Conservation (phyloP, 2,113 vertebrate species). For the Campylomormyrus tamandua region DNA sequence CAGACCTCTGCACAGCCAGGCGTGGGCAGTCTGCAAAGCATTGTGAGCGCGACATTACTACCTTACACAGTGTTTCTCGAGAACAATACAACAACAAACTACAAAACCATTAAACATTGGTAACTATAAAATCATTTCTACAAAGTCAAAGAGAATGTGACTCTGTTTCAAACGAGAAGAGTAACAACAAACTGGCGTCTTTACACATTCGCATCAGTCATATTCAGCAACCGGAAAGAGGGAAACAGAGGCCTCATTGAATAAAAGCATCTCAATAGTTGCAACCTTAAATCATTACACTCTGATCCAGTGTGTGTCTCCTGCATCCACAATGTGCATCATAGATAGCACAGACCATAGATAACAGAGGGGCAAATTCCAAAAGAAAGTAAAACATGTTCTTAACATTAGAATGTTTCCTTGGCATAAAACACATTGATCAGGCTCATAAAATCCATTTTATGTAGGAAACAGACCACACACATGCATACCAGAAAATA, state of each 20-base stretch:
- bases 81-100: neutral
- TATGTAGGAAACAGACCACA: neutral
- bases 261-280: neutral
- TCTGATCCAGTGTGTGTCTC: neutral
- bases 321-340: neutral
- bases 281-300: neutral
- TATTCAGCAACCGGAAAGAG: no score
- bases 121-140: neutral
- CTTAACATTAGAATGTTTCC: neutral
- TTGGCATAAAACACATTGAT: neutral
- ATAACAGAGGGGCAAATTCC: neutral
- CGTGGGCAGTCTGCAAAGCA: neutral
- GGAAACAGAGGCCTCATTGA: neutral
- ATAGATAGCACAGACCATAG: neutral
- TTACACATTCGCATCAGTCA: neutral
- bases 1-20: neutral
- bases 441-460: neutral
- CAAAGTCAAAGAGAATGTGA: neutral
- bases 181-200: neutral
- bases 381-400: neutral
- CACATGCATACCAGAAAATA: neutral
- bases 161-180: neutral
- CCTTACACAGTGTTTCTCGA: neutral
- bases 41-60: neutral
- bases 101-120: neutral